Percentiles rank a stretch among this genome's conserved stretches.
These are phyloP conservation scores for Dorcus parallelipipedus DNA, from an alignment of 2,888 invertebrate genomes.

Conservation along the genomic window DNA sequence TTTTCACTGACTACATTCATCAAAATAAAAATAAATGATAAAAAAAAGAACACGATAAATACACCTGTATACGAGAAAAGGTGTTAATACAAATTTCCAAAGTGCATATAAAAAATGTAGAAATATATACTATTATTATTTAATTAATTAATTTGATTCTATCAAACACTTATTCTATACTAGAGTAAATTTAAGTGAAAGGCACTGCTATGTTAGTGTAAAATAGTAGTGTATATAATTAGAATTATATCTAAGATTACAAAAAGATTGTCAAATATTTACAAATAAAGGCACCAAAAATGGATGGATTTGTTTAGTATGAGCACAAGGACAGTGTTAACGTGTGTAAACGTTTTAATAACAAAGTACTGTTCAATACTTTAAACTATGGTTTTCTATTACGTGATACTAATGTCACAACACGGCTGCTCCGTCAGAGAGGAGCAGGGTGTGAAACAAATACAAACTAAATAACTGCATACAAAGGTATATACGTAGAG, in stretches of 20 bases:
- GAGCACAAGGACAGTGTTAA: constrained; percentile 39
- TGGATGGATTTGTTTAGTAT: constrained; percentile 48
- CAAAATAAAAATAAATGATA: constrained; percentile 11
- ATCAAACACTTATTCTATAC: constrained; percentile 21
- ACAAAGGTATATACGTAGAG: constrained; percentile 6
- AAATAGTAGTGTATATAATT: constrained; percentile 26
- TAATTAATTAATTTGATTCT: constrained; percentile 8
- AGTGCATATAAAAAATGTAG: constrained; percentile 20
- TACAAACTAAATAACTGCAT: constrained; percentile 9
- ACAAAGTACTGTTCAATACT: constrained; percentile 18
- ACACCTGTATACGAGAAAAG: constrained; percentile 1
- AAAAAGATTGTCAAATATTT: constrained; percentile 40
- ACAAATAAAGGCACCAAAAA: constrained; percentile 47
- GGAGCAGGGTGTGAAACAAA: constrained; percentile 24
- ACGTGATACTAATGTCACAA: constrained; percentile 18
- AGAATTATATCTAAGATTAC: constrained; percentile 18
- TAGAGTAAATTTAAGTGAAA: constrained; percentile 25
- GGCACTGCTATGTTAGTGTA: constrained; percentile 38
- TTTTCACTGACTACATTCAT: constrained; percentile 17
- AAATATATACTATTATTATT: constrained; percentile 20
- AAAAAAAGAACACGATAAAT: constrained; percentile 5
- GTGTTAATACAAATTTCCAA: constrained; percentile 7
- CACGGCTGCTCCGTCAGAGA: constrained; percentile 16
- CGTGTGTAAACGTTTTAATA: constrained; percentile 3
- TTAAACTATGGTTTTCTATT: not conserved